phyloP scores from a whole-genome alignment of 2,888 invertebrate genomes.

The Empis stercorea region DNA sequence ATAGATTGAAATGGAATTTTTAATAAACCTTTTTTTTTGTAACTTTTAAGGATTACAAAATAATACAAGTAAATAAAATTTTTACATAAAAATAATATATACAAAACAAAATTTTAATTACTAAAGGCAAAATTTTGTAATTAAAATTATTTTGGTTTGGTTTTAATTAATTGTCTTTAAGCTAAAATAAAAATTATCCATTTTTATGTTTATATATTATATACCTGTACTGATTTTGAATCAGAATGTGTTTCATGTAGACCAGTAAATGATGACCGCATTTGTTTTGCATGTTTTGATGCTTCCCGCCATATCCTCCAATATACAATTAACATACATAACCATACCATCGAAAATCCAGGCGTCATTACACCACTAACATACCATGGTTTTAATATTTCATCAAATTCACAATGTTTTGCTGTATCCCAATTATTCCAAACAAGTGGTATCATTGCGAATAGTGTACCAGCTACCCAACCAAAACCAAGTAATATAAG shows the following conservation, averaged over 20 bases:
- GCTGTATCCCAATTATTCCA: slow-evolving; percentile 63
- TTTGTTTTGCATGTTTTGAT: slow-evolving; percentile 53
- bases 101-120: too few relatives aligned
- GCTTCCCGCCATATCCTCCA: slow-evolving; percentile 70
- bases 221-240: slow-evolving; percentile 65
- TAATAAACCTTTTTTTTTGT: background rate
- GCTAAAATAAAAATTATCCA: background rate
- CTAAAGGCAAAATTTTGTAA: background rate
- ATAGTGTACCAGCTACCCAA: slow-evolving; percentile 52
- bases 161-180: background rate
- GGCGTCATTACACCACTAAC: slow-evolving; percentile 47
- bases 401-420: slow-evolving; percentile 52
- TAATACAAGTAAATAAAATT: too few relatives aligned
- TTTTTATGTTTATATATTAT: too few relatives aligned
- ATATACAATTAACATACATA: slow-evolving; percentile 61
- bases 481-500: slow-evolving; percentile 48
- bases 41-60: background rate
- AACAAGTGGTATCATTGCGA: slow-evolving; percentile 58
- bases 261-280: slow-evolving; percentile 46
- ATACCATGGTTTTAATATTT: slow-evolving; percentile 42
- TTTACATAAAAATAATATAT: too few relatives aligned
- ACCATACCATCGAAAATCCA: slow-evolving; percentile 59
- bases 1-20: too few relatives aligned
- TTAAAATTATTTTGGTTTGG: background rate
- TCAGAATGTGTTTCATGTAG: slow-evolving; percentile 46